Evolutionary conservation across 2,888 invertebrate genomes (phyloP), one percentile per base, ranked within the genome.

Genomic region (Synergus umbraculus): DNA sequence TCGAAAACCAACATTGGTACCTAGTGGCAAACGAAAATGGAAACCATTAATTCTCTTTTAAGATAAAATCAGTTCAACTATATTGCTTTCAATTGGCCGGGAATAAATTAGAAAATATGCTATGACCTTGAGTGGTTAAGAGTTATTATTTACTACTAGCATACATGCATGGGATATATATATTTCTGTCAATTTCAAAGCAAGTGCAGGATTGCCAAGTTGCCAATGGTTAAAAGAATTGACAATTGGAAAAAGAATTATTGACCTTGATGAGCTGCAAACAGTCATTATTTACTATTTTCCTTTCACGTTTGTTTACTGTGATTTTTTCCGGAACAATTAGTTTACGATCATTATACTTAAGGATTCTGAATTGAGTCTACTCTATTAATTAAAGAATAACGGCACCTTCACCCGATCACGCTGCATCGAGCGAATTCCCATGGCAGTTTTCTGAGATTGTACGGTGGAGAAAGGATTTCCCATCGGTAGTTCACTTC

Each of bases 1-100:
- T 76, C 97, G 94, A 87, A 95, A 96, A 1, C 96, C 97, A 13
- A 97, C 96, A 92, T 97, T 97, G 44, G 96, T 96, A 76, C 96
- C 96, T 96, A 65, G 69, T 22, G 8, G 44, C 1, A 13, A 46
- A 37, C 10, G 12, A 7, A 46, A 44, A 77, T 63, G 8, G 3
- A 63, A 63, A 49, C 49, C 15, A 49, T 49, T 49, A 29, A 29
- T 29, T 29, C 29, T 29, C 29, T 29, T 29, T 29, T 29, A 29
- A 29, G 29, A 29, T 29, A 29, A 29, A 29, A 29, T 29, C 29
- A 29, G 3, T 29, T 3, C 29, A 29, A 29, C 29, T 29, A 29
- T 29, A 0, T 29, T 29, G 3, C 29, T 29, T 29, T 29, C 29
- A 29, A 29, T 29, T 2, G 2, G 3, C 3, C 2, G 2, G 29